Percentiles rank a stretch among this genome's conserved stretches.
phyloP scores from a whole-genome alignment of 2,113 vertebrate species.

The Ciconia maguari region DNA sequence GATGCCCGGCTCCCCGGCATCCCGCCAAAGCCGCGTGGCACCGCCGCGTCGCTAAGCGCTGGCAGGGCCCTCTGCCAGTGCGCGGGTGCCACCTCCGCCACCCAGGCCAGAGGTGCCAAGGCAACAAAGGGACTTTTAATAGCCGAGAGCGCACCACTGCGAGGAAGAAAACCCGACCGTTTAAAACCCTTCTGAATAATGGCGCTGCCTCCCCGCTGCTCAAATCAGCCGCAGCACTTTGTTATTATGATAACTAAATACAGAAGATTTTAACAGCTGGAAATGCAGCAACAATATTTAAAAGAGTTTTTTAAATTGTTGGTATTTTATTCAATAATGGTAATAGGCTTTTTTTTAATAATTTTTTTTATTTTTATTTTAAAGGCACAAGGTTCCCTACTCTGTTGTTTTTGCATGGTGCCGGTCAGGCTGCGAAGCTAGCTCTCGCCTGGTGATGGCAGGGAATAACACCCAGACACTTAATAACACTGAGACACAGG shows the following conservation, averaged over 20 bases:
- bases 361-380: conserved; percentile 9
- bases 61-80: neutral
- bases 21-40: neutral
- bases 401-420: neutral
- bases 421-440: neutral
- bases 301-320: conserved; percentile 66
- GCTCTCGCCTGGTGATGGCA: conserved; percentile 7
- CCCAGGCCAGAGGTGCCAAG: conserved; percentile 17
- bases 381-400: conserved; percentile 36
- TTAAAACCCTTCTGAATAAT: conserved; percentile 67
- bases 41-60: neutral
- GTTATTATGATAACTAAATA: conserved; percentile 77
- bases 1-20: fast-evolving
- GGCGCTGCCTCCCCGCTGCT: conserved; percentile 67
- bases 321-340: conserved; percentile 69
- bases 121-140: conserved; percentile 49
- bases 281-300: conserved; percentile 74
- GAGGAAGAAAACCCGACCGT: conserved; percentile 50
- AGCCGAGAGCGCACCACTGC: conserved; percentile 40
- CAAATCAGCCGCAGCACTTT: conserved; percentile 73
- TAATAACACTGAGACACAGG: neutral
- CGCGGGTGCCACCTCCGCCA: neutral
- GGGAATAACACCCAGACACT: neutral
- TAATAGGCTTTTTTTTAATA: conserved; percentile 53
- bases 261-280: conserved; percentile 77